phyloP scores from a whole-genome alignment of 1,140 invertebrate species.

The Heliconius hermathena region DNA sequence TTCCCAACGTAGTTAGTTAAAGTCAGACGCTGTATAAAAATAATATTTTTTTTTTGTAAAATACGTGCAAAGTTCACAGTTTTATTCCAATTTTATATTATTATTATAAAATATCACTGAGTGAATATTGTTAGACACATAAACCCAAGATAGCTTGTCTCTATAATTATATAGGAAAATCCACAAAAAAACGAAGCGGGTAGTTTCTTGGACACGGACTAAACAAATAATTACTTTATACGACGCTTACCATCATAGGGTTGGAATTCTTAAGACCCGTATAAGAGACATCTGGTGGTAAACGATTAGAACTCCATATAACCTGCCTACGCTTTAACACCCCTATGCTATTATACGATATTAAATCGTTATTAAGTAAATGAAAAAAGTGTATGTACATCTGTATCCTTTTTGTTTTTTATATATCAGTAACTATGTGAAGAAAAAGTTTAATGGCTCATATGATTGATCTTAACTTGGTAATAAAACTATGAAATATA shows the following conservation, averaged over 20 bases:
- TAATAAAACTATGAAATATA: no score
- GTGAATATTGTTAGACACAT: no score
- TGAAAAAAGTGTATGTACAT: neutral
- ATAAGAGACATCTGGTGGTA: slow-evolving; percentile 41
- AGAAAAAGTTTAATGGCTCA: neutral
- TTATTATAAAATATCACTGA: no score
- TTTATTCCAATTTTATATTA: no score
- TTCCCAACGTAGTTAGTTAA: no score
- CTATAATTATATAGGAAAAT: neutral
- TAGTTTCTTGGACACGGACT: slow-evolving; percentile 12
- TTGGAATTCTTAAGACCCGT: slow-evolving; percentile 58
- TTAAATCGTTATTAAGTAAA: neutral
- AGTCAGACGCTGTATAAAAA: no score
- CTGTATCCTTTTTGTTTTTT: neutral
- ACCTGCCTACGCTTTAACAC: slow-evolving; percentile 29
- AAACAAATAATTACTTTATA: neutral
- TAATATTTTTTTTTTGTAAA: no score
- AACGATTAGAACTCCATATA: slow-evolving; percentile 22
- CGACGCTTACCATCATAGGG: slow-evolving; percentile 38
- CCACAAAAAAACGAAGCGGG: neutral
- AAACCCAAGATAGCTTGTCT: no score
- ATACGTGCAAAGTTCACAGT: no score
- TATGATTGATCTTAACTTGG: no score
- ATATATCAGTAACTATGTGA: neutral
- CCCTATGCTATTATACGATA: slow-evolving; percentile 25